Evolutionary conservation across 2,888 invertebrate species (phyloP), one percentile per base, ranked within the genome.

Genomic region (Eupithecia centaureata): DNA sequence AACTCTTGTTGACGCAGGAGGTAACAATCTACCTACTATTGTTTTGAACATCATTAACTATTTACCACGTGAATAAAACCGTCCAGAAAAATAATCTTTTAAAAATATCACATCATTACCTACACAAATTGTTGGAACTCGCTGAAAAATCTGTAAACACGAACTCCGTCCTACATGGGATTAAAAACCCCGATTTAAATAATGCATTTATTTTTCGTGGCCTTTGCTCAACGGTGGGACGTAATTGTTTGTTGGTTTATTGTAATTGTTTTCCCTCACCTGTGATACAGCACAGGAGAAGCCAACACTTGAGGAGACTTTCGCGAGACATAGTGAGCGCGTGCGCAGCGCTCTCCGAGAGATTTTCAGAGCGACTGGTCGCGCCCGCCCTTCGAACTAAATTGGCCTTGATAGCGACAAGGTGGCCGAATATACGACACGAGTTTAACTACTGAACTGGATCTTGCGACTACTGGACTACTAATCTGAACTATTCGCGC

Each of bases 361-460:
- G 47, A 22, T 47, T 22, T 47, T 47, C 47, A 47, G 63, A 61
- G 60, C 67, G 72, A 74, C 67, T 69, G 74, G 58, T 71, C 60
- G 66, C 87, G 88, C 87, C 88, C 87, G 88, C 88, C 88, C 87
- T 88, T 86, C 84, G 81, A 71, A 72, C 77, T 78, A 79, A 80
- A 85, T 84, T 86, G 84, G 82, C 85, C 88, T 86, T 85, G 86
- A 82, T 76, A 80, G 73, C 75, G 76, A 80, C 81, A 80, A 79
- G 78, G 77, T 83, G 78, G 81, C 84, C 79, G 76, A 75, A 69
- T 28, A 27, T n/a, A 28, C 54, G 18, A 10, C 54, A 3, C 47
- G 47, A 47, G 22, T 47, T 47, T 47, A 47, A 47, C 47, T 22
- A 22, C 47, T 22, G 22, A 47, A 47, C 47, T 47, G 22, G 10